Evolutionary conservation across 1,140 invertebrate genomes (phyloP), one percentile per base, ranked within the genome.

Genomic region (Danaus plexippus): DNA sequence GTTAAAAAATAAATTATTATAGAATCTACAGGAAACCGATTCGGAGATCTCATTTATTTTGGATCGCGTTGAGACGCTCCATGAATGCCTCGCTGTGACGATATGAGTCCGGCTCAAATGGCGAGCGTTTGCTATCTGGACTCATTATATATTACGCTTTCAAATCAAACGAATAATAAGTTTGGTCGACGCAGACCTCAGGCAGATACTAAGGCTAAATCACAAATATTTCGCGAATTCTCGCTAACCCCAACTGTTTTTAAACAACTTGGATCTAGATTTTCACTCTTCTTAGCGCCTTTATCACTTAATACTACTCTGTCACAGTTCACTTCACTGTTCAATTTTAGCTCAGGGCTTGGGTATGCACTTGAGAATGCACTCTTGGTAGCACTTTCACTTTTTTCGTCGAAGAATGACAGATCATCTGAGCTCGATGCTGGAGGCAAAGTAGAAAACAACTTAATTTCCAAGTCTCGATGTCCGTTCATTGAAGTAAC

Each of bases 401-500:
- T 81, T 77, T 79, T 84, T 64, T 78, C 81, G 54, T 68, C 77
- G 68, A 85, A 84, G 64, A 87, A 85, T 67, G 84, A 84, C 62
- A 75, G 77, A 62, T 73, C 76, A 59, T 83, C 77, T 64, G 73
- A 71, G 69, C 74, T 77, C 69, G 71, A 75, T 57, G 83, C 80
- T 69, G 79, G 73, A 49, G 88, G 87, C 64, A 89, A 90, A 32
- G 87, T 88, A 52, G 91, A 91, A 76, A 92, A 93, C 79, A 94
- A 92, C 69, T 92, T 93, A 69, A 94, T 94, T 80, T 94, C 93
- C 64, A 94, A 81, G 76, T 94, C 93, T 48, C 92, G 87, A 70
- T 94, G 92, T 5, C 92, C 93, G 72, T 93, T 93, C 47, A 90
- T 89, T 55, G 93, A 94, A 13, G 92, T 93, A 41, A 94, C 91